Evolutionary conservation across 2,113 vertebrate genomes (phyloP), one percentile per base, ranked within the genome.

Genomic region (Psilopogon haemacephalus): DNA sequence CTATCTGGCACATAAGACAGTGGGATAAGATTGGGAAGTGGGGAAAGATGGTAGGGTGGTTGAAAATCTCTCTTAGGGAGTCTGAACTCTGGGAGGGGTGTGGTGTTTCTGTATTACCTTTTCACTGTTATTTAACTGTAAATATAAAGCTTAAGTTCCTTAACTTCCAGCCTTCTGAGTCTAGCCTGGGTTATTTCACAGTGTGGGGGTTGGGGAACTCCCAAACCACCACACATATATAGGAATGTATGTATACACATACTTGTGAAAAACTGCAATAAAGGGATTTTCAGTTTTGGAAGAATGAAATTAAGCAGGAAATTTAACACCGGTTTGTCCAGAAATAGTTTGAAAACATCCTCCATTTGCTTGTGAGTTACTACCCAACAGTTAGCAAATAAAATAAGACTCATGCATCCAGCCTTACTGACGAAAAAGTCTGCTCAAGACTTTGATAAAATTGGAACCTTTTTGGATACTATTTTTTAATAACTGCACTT

Each of bases 171-270:
- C n/a, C n/a, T n/a, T n/a, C n/a, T n/a, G n/a, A n/a, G n/a, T n/a
- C n/a, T n/a, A n/a, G n/a, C n/a, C n/a, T n/a, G n/a, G n/a, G n/a
- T n/a, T n/a, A n/a, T n/a, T n/a, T n/a, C n/a, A n/a, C n/a, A n/a
- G n/a, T n/a, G n/a, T n/a, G n/a, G n/a, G n/a, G n/a, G n/a, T n/a
- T n/a, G n/a, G n/a, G n/a, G n/a, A n/a, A n/a, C n/a, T n/a, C n/a
- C n/a, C n/a, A n/a, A n/a, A n/a, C n/a, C n/a, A n/a, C n/a, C n/a
- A n/a, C n/a, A n/a, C n/a, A n/a, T n/a, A n/a, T n/a, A 33, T 7
- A 42, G 13, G 6, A 26, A 26, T 48, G 12, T 6, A 67, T 8
- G 69, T 0, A 70, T 0, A 32, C 1, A 8, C 0, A 0, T 10
- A 30, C 64, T 48, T 78, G 63, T 59, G 52, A 87, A 72, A 79